Base-by-base conservation (phyloP, 2,888 invertebrate genomes). In the Petrolisthes cinctipes region DNA sequence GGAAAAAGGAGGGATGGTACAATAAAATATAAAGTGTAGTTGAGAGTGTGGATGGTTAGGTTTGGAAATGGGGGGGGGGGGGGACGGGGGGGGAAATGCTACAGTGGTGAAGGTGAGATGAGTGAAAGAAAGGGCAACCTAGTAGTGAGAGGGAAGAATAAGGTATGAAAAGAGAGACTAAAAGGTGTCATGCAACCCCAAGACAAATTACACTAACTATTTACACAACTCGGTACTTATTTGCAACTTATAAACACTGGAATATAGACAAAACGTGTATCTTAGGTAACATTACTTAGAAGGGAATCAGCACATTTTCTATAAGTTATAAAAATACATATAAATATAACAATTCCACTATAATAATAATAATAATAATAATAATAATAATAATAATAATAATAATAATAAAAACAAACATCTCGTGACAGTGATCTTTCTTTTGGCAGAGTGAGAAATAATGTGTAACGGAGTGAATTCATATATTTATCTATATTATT, bases 11-110 rank as follows among this genome's bases (percentile, higher is more conserved):
- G 51, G 66, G 54, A 37, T n/a, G 54, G 23, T 53, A 54, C 20
- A 73, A 75, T 37, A 54, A 83, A 37, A 75, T 4, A 37, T 71
- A 71, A 51, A 80, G 56, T 20, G 79, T 54, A 56, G 68, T 80
- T 37, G 73, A 57, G 80, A 73, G 57, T 51, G 73, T 51, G 57
- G 54, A 68, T 57, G 73, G 81, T 56, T 68, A 79, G 73, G 81
- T 56, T 66, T 56, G 80, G 66, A 51, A 71, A 71, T 23, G 85
- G 71, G 85, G 76, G 85, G 76, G 80, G 71, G 84, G 57, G 79
- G 68, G 84, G 23, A 57, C 66, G 78, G 56, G 66, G 68, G 79
- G 56, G 83, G 83, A 83, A 56, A 83, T n/a, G 23, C 6, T 7
- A 73, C 9, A 73, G n/a, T 6, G 6, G 23, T 7, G 73, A n/a